These are phyloP conservation scores for Erythrolamprus reginae DNA, from an alignment of 2,113 vertebrate species.

Conservation along the genomic window DNA sequence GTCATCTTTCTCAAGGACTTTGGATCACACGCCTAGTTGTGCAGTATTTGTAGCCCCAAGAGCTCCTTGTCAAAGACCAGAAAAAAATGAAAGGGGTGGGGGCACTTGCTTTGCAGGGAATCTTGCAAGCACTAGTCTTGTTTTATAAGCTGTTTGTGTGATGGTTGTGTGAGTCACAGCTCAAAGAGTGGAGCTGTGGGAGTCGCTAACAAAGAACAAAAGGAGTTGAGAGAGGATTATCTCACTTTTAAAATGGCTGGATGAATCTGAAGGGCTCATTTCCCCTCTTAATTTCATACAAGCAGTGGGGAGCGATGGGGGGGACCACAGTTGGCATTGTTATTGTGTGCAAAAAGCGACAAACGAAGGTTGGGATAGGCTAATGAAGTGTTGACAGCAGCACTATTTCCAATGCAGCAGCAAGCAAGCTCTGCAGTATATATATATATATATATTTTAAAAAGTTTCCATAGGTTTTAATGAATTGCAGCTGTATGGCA, in stretches of 20 bases:
- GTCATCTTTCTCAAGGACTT: slow-evolving; percentile 39
- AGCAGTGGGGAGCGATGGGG: background rate
- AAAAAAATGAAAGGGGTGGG: background rate
- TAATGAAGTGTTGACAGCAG: background rate
- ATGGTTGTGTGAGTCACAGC: background rate
- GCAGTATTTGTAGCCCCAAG: background rate
- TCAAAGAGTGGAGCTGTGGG: slow-evolving; percentile 12
- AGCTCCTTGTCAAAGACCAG: background rate
- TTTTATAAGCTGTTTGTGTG: background rate
- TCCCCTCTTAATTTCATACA: background rate
- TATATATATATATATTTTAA: too few species aligned
- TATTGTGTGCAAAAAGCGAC: background rate
- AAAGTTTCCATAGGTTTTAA: background rate
- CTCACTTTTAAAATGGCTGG: background rate
- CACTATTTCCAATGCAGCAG: background rate
- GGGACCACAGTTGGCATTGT: background rate
- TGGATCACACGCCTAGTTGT: fast-evolving
- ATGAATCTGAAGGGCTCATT: background rate
- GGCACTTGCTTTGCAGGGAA: background rate
- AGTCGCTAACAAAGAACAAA: slow-evolving; percentile 5
- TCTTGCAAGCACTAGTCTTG: slow-evolving; percentile 2
- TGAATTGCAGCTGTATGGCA: background rate
- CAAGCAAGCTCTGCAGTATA: background rate
- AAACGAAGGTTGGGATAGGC: background rate
- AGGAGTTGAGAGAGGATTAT: background rate